Conservation (phyloP, 30 jellyfish, hydroid and myxozoan species). For the Sanderia malayensis region DNA sequence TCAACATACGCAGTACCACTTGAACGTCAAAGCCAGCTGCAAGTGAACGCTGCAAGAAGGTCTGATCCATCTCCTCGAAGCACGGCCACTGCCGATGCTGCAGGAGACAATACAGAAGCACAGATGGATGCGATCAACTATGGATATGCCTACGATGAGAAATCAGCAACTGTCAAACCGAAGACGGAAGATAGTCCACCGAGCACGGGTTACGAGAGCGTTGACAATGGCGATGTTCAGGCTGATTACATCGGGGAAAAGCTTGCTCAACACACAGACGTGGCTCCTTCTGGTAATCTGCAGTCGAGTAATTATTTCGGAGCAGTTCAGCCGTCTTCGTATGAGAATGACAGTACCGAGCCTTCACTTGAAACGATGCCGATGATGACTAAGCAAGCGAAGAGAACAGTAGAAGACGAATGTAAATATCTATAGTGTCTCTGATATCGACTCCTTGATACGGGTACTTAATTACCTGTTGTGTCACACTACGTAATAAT, state of each 20-base stretch:
- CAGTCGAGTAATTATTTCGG: background rate
- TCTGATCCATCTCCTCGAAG: slow-evolving; percentile 43
- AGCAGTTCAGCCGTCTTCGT: background rate
- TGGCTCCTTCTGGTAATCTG: slow-evolving; percentile 14
- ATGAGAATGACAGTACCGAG: slow-evolving; percentile 2
- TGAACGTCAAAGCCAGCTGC: slow-evolving; percentile 5
- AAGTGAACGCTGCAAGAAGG: slow-evolving; percentile 35
- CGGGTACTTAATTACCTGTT: no score
- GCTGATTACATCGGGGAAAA: slow-evolving; percentile 47
- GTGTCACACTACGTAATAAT: no score
- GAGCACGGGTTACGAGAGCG: background rate
- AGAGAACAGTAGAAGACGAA: slow-evolving; percentile 47
- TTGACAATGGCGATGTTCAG: slow-evolving; percentile 33
- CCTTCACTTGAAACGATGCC: slow-evolving; percentile 41
- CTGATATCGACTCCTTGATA: no score
- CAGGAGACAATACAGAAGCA: background rate
- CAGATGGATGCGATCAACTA: slow-evolving; percentile 17
- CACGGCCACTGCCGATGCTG: slow-evolving; percentile 10
- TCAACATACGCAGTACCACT: slow-evolving; percentile 43
- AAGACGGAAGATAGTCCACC: slow-evolving; percentile 10
- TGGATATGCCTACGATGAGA: slow-evolving; percentile 5
- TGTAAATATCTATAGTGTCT: no score
- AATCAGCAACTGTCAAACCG: background rate
- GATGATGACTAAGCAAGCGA: slow-evolving; percentile 34
- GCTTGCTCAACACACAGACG: slow-evolving; percentile 26